A percentile compares a stretch with the other conserved stretches of the same genome.
These are phyloP conservation scores for Chamaea fasciata DNA, from an alignment of 2,113 vertebrate species.

Conservation along the genomic window DNA sequence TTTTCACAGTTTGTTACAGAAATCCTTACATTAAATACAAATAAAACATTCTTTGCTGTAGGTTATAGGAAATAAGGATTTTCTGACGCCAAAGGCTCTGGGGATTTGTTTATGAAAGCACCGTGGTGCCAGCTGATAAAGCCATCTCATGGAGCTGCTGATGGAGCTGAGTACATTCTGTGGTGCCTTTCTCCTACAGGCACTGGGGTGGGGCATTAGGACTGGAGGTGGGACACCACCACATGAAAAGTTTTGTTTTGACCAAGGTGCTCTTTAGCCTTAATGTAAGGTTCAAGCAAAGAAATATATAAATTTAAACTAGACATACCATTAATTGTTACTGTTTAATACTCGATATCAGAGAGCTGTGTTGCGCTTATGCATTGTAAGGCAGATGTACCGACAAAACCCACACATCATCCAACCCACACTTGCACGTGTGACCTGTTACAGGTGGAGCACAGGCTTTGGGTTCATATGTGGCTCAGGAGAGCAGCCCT, in stretches of 20 bases:
- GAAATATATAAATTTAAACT: neutral
- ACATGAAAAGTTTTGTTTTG: neutral
- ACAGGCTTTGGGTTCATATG: neutral
- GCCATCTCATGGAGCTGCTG: slow-evolving; percentile 7
- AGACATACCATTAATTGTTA: neutral
- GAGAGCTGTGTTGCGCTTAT: neutral
- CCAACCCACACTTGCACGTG: neutral
- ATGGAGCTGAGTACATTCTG: slow-evolving; percentile 31
- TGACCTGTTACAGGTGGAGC: neutral
- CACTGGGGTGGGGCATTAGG: neutral
- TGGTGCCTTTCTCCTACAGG: slow-evolving; percentile 32
- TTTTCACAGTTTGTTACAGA: slow-evolving; percentile 59
- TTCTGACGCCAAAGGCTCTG: slow-evolving; percentile 5
- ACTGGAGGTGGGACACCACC: slow-evolving; percentile 26
- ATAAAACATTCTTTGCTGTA: slow-evolving; percentile 47
- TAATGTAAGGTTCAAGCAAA: slow-evolving; percentile 65
- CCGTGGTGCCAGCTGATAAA: neutral
- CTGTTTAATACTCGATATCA: neutral
- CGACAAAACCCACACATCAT: neutral
- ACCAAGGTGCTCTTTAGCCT: slow-evolving; percentile 51
- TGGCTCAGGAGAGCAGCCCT: neutral
- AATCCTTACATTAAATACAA: slow-evolving; percentile 56
- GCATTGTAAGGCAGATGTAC: slow-evolving; percentile 13
- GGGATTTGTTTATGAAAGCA: neutral
- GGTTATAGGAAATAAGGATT: slow-evolving; percentile 32